Percentiles rank a stretch among this genome's conserved stretches.
Conservation (phyloP, 2,888 invertebrate genomes). For the Sminthurides aquaticus region DNA sequence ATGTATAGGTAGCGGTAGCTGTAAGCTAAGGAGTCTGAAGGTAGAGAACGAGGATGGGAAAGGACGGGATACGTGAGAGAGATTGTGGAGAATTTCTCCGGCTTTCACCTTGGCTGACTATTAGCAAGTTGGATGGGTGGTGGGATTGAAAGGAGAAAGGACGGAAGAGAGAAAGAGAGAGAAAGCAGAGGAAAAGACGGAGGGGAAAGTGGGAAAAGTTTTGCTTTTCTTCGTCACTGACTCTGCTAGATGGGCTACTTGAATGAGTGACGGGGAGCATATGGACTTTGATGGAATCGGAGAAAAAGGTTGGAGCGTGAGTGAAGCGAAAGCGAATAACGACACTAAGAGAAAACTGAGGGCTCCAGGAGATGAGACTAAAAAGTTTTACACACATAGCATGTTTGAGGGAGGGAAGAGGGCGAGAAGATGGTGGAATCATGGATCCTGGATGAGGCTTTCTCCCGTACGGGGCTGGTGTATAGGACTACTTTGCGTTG, state of each 20-base stretch:
- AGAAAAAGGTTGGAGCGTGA: background rate
- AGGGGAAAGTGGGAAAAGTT: conserved; percentile 26
- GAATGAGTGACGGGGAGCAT: conserved; percentile 13
- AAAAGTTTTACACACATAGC: background rate
- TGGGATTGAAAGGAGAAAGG: background rate
- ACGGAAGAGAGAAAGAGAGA: conserved; percentile 3
- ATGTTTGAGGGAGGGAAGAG: background rate
- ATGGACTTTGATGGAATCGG: conserved; percentile 13
- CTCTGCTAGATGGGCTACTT: background rate
- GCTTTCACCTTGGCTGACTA: no score
- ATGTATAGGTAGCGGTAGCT: background rate
- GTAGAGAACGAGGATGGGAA: no score
- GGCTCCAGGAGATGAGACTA: conserved; percentile 7
- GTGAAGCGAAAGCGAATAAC: no score
- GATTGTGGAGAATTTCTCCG: background rate
- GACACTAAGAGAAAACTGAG: conserved; percentile 19
- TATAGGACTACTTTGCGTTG: no score
- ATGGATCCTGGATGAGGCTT: no score
- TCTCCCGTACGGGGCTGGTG: no score
- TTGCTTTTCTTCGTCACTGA: conserved; percentile 16
- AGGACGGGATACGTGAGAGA: no score
- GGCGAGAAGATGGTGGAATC: background rate
- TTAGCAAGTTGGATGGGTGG: background rate
- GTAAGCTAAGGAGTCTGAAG: no score
- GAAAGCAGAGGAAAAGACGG: background rate